Conservation (phyloP, 1,140 invertebrate species). For the Drosophila guanche region DNA sequence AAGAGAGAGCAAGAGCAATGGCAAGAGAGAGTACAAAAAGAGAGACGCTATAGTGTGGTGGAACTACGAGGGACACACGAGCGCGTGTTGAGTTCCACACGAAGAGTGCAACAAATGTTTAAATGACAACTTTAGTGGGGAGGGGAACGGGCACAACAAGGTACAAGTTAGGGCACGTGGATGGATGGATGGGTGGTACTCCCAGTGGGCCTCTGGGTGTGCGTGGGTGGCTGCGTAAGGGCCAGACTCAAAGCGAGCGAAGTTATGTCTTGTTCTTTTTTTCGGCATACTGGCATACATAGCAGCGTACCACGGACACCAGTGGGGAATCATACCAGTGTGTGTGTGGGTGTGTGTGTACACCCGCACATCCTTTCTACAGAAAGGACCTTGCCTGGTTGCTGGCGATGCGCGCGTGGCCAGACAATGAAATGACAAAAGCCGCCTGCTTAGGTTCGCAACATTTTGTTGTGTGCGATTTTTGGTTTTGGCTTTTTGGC, state of each 20-base stretch:
- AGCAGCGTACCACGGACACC: slow-evolving; percentile 4
- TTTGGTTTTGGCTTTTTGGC: slow-evolving; percentile 50
- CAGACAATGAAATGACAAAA: slow-evolving; percentile 65
- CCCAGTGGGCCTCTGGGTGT: neutral
- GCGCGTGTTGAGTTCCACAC: slow-evolving; percentile 28
- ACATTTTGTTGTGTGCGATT: slow-evolving; percentile 30
- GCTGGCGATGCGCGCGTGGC: slow-evolving; percentile 42
- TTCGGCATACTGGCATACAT: slow-evolving; percentile 73
- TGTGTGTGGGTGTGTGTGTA: slow-evolving; percentile 14
- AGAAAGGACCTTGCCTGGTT: slow-evolving; percentile 18
- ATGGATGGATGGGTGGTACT: neutral
- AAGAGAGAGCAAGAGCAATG: neutral
- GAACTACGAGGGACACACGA: slow-evolving; percentile 26
- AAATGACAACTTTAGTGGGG: slow-evolving; percentile 19
- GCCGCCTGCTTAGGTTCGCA: slow-evolving; percentile 42
- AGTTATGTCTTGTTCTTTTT: slow-evolving; percentile 58
- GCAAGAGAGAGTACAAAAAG: slow-evolving; percentile 1
- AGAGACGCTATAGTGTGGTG: slow-evolving; percentile 44
- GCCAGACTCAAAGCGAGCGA: slow-evolving; percentile 46
- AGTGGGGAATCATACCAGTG: slow-evolving; percentile 24
- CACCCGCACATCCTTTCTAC: slow-evolving; percentile 4
- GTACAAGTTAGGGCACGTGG: slow-evolving; percentile 50
- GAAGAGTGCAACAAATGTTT: slow-evolving; percentile 73
- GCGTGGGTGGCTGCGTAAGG: slow-evolving; percentile 41
- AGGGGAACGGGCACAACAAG: slow-evolving; percentile 23